Percentiles rank a stretch among this genome's conserved stretches.
Conservation (phyloP, 2,888 invertebrate genomes). For the Crepidodera aurea region DNA sequence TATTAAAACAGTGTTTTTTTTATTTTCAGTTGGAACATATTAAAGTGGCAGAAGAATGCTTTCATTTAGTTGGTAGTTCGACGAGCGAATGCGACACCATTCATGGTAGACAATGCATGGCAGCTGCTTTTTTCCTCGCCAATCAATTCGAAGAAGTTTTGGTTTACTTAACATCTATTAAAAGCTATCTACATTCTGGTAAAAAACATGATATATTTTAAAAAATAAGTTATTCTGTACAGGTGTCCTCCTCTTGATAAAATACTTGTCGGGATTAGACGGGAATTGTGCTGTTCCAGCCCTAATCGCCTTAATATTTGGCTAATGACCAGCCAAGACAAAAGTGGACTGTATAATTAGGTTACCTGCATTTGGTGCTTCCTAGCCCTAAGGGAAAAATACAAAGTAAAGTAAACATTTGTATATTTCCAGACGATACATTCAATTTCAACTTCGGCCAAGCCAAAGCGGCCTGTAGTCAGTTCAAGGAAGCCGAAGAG, state of each 20-base stretch:
- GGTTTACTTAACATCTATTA: constrained; percentile 95
- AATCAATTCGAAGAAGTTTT: constrained; percentile 96
- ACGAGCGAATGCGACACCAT: constrained; percentile 98
- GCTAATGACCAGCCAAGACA: no score
- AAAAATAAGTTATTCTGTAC: not conserved
- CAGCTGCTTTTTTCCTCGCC: constrained; percentile 93
- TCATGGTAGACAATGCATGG: constrained; percentile 97
- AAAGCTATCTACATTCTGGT: constrained; percentile 82
- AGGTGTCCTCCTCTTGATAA: no score
- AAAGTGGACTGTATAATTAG: no score
- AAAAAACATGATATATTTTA: no score
- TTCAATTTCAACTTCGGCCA: constrained; percentile 85
- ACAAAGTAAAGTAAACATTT: no score
- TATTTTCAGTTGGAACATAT: constrained; percentile 85
- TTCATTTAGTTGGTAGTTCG: constrained; percentile 95
- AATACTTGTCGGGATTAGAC: no score
- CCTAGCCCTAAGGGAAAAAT: no score
- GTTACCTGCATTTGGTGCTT: no score
- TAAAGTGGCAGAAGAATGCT: constrained; percentile 95
- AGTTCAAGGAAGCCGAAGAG: constrained; percentile 95
- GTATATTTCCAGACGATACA: constrained; percentile 72
- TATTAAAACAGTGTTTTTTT: not conserved
- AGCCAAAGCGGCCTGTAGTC: constrained; percentile 91
- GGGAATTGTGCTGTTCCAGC: no score
- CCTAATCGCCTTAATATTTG: no score